These are phyloP conservation scores for Seira ritae DNA, from an alignment of 2,888 invertebrate species.

Conservation along the genomic window DNA sequence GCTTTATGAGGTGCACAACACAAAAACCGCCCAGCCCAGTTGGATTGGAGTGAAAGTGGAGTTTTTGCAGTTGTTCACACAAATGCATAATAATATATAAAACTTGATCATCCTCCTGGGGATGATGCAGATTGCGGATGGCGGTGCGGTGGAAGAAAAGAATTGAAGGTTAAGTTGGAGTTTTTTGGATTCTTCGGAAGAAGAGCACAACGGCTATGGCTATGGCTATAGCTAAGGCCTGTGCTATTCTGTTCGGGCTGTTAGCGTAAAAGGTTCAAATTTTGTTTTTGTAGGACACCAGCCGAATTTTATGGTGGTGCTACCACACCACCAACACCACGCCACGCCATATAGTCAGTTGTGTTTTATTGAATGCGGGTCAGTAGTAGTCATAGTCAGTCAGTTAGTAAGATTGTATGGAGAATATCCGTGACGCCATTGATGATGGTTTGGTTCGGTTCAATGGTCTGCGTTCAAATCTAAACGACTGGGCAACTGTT, in stretches of 20 bases:
- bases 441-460: constrained; percentile 37
- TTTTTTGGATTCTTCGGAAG: neutral
- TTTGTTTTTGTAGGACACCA: constrained; percentile 36
- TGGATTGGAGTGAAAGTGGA: too few species aligned
- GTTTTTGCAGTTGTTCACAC: constrained; percentile 39
- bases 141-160: constrained; percentile 2
- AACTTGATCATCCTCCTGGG: too few species aligned
- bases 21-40: neutral
- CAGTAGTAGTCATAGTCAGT: too few species aligned
- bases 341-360: too few species aligned
- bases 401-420: too few species aligned
- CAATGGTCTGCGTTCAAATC: constrained; percentile 42
- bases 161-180: constrained; percentile 37
- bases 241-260: constrained; percentile 32
- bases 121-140: constrained; percentile 17
- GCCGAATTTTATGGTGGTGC: neutral
- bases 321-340: too few species aligned
- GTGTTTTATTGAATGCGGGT: constrained; percentile 61
- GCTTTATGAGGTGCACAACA: constrained; percentile 27
- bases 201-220: neutral
- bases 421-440: constrained; percentile 46
- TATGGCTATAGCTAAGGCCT: neutral
- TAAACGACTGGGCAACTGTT: too few species aligned
- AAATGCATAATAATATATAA: too few species aligned
- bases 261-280: constrained; percentile 43